Evolutionary conservation across 2,797 vertebrate species (phyloP).

Genomic region (Pempheris klunzingeri): DNA sequence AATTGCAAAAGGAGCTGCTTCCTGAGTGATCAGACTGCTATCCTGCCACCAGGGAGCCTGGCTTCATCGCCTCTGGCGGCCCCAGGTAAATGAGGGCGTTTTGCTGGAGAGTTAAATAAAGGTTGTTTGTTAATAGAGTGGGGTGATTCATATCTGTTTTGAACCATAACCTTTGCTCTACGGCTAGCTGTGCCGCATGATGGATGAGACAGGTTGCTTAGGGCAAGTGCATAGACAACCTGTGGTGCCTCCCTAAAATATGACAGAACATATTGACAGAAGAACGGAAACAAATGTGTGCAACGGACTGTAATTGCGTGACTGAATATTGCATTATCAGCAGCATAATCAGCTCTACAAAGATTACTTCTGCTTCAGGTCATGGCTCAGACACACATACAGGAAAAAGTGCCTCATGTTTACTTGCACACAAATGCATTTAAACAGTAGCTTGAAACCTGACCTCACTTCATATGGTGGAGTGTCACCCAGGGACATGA

Average conservation of each 20-base stretch:
- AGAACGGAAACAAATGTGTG: slow-evolving; percentile 27
- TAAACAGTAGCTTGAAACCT: slow-evolving; percentile 42
- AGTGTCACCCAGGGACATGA: slow-evolving; percentile 46
- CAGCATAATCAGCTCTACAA: neutral
- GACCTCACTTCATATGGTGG: slow-evolving; percentile 18
- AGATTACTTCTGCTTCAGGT: slow-evolving; percentile 5
- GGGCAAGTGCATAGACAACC: slow-evolving; percentile 12
- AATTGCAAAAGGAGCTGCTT: slow-evolving; percentile 83
- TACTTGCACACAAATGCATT: slow-evolving; percentile 18
- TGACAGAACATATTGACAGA: neutral
- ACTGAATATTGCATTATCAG: neutral
- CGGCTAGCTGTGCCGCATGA: slow-evolving; percentile 26
- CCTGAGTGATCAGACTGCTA: slow-evolving; percentile 74
- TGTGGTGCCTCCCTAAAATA: slow-evolving; percentile 16
- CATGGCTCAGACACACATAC: neutral
- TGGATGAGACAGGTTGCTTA: slow-evolving; percentile 23
- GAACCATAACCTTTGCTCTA: slow-evolving; percentile 46
- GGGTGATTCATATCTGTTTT: slow-evolving; percentile 62
- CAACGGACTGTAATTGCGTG: neutral
- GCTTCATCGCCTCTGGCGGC: slow-evolving; percentile 71
- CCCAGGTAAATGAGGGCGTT: slow-evolving; percentile 75
- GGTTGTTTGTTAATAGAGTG: slow-evolving; percentile 69
- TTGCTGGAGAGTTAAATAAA: slow-evolving; percentile 75
- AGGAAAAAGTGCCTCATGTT: slow-evolving; percentile 3
- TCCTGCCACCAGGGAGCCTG: slow-evolving; percentile 74